Evolutionary conservation across 2,113 vertebrate species (phyloP).

Genomic region (Clarias batrachus): DNA sequence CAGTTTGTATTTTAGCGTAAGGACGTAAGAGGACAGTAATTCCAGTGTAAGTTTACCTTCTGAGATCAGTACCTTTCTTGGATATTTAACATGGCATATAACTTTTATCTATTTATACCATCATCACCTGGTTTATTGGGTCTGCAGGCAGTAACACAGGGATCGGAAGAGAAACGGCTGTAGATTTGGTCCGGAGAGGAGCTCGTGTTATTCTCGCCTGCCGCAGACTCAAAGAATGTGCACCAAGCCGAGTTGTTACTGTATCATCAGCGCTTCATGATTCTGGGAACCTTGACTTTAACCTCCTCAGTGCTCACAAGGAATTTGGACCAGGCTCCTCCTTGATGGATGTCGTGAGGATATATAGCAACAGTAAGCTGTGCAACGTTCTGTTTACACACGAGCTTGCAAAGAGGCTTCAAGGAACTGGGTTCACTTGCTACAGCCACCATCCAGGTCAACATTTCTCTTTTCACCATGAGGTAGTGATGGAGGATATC

Average conservation of each 20-base stretch:
- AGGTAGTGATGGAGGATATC: too few species aligned
- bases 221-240: conserved; percentile 62
- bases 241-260: conserved; percentile 59
- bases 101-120: neutral
- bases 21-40: too few species aligned
- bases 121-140: conserved; percentile 22
- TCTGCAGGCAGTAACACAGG: conserved; percentile 80
- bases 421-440: conserved; percentile 56
- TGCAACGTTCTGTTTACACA: conserved; percentile 66
- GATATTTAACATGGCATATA: neutral
- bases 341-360: neutral
- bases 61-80: neutral
- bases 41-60: conserved; percentile 42
- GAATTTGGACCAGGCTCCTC: conserved; percentile 50
- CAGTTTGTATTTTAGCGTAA: too few species aligned
- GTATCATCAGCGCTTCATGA: conserved; percentile 55
- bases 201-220: conserved; percentile 87
- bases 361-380: conserved; percentile 64
- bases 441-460: conserved; percentile 52
- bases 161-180: conserved; percentile 80
- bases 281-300: conserved; percentile 58
- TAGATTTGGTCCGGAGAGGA: conserved; percentile 80
- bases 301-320: conserved; percentile 54
- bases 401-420: conserved; percentile 59
- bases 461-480: neutral